A percentile compares a stretch with the other conserved stretches of the same genome.
phyloP scores from a whole-genome alignment of 2,888 invertebrate species.

The Leucophenga montana region DNA sequence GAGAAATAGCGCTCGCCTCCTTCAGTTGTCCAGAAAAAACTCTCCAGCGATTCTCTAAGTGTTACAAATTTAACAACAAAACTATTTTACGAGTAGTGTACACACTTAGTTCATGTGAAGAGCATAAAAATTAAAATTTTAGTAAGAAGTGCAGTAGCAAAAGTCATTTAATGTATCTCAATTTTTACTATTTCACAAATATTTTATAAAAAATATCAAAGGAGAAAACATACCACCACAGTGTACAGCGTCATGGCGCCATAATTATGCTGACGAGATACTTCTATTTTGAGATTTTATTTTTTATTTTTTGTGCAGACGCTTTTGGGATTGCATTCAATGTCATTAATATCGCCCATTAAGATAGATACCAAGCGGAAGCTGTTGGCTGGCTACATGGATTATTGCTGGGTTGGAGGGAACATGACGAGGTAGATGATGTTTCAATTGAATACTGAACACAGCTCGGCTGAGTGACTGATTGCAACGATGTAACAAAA shows the following conservation, averaged over 20 bases:
- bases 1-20: too few species aligned
- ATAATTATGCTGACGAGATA: slow-evolving; percentile 24
- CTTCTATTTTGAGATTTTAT: neutral
- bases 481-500: neutral
- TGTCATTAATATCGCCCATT: slow-evolving; percentile 67
- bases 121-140: slow-evolving; percentile 33
- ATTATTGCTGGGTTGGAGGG: neutral
- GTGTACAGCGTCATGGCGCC: slow-evolving; percentile 1
- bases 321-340: slow-evolving; percentile 36
- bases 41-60: too few species aligned
- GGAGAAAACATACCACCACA: neutral
- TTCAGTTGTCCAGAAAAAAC: too few species aligned
- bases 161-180: neutral
- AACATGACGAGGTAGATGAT: neutral
- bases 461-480: too few species aligned
- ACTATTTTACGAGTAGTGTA: slow-evolving; percentile 41
- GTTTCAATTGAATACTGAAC: neutral
- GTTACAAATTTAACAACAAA: too few species aligned
- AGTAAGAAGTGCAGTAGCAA: slow-evolving; percentile 14
- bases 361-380: slow-evolving; percentile 60
- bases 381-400: slow-evolving; percentile 6
- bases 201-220: neutral
- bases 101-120: neutral
- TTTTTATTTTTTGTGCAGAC: slow-evolving; percentile 10
- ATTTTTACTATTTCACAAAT: neutral